Conservation (phyloP, 1,140 invertebrate genomes). For the Drosophila sucinea region DNA sequence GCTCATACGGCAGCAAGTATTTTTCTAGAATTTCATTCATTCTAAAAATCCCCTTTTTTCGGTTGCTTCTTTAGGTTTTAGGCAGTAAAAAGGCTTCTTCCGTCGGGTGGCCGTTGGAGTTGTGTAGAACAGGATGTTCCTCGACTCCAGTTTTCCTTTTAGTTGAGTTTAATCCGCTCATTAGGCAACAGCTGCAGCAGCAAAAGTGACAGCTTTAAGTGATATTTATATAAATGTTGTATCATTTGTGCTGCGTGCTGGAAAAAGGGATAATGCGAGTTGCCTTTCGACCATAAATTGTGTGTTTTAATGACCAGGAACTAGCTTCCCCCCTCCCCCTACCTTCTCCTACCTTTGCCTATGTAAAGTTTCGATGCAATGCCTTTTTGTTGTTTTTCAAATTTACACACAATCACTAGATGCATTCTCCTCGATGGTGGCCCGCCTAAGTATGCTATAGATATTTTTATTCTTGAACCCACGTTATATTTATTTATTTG, state of each 20-base stretch:
- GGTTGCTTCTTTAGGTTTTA: background rate
- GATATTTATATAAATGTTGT: slow-evolving; percentile 73
- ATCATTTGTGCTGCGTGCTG: slow-evolving; percentile 23
- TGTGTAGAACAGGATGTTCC: background rate
- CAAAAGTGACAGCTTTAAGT: slow-evolving; percentile 51
- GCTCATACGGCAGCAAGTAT: background rate
- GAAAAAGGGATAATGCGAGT: slow-evolving; percentile 66
- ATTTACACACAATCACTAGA: slow-evolving; percentile 12
- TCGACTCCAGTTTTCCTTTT: background rate
- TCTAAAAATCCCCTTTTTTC: background rate
- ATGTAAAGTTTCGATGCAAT: no score
- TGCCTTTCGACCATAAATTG: slow-evolving; percentile 43
- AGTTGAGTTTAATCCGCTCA: slow-evolving; percentile 69
- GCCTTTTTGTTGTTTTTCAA: no score
- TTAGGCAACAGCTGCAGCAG: slow-evolving; percentile 73
- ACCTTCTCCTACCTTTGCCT: background rate
- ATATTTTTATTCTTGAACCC: slow-evolving; percentile 22
- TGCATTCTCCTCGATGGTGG: slow-evolving; percentile 27
- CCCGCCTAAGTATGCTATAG: slow-evolving; percentile 49
- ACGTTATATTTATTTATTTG: slow-evolving; percentile 50
- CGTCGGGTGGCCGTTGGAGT: background rate
- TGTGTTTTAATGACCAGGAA: slow-evolving; percentile 29
- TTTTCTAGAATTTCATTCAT: slow-evolving; percentile 3
- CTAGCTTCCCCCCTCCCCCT: background rate
- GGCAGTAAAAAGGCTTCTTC: background rate